A percentile compares a stretch with the other conserved stretches of the same genome.
phyloP scores from a whole-genome alignment of 2,797 vertebrate genomes.

The Picus viridis region DNA sequence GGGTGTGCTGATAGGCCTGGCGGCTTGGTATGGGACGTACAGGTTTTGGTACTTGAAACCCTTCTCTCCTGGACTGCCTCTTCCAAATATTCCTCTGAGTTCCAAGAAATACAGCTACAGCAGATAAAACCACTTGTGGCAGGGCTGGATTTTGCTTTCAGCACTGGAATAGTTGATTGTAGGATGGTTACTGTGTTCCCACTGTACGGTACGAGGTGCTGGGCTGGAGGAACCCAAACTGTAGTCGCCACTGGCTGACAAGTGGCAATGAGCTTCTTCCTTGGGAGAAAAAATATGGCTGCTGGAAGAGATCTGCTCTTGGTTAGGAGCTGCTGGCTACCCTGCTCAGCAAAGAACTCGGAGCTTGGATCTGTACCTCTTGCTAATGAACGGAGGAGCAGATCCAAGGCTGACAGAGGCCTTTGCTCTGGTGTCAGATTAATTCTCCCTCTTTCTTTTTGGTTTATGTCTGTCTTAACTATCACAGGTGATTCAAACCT shows the following conservation, averaged over 20 bases:
- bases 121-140: slow-evolving; percentile 53
- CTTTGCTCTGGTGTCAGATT: slow-evolving; percentile 1
- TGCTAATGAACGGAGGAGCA: not conserved
- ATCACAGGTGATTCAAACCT: not conserved
- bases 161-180: slow-evolving; percentile 10
- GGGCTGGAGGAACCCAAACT: not conserved
- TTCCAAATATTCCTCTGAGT: slow-evolving; percentile 58
- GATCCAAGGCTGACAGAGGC: not conserved
- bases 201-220: not conserved
- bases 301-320: not conserved
- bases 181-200: not conserved
- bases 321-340: not conserved
- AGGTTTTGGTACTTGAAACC: slow-evolving; percentile 87
- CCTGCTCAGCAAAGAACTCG: not conserved
- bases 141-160: slow-evolving; percentile 2
- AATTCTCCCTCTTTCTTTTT: not conserved
- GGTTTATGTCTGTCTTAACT: not conserved
- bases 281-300: not conserved
- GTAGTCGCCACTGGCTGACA: not conserved
- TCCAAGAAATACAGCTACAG: slow-evolving; percentile 71
- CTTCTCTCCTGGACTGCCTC: slow-evolving; percentile 90
- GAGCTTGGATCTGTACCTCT: not conserved
- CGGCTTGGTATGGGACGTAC: slow-evolving; percentile 90
- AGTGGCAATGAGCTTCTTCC: not conserved
- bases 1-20: slow-evolving; percentile 85